Evolutionary conservation across 2,888 invertebrate species (phyloP), one percentile per base, ranked within the genome.

Genomic region (Tortrix viridana): DNA sequence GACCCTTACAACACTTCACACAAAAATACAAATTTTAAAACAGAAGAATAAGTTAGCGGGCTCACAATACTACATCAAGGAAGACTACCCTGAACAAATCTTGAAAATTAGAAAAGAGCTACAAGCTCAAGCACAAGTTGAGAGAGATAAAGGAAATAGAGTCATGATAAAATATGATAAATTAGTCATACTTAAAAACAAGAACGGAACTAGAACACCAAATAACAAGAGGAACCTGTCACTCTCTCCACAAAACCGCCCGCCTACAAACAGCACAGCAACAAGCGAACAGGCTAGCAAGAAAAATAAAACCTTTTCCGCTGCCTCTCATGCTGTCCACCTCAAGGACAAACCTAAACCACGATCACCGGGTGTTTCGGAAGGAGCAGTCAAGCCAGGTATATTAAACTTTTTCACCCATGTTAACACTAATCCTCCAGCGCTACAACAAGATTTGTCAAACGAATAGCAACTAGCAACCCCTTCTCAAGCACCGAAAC

Each of bases 51-150:
- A 53, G 9, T 9, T 53, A 23, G 22, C 41, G n/a, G 53, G 16
- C 3, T 20, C 53, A n/a, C 22, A 20, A 14, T 41, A 22, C 6
- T 53, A 53, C 20, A 38, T 53, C n/a, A 53, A 53, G 9, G 53
- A 53, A 23, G 53, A 53, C 16, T 53, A 23, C 23, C 53, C 53
- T 14, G 41, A 43, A 22, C 12, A 53, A 22, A 23, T 53, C 6
- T 19, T 53, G 16, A 53, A 43, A 43, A 23, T 43, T 41, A 19
- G 53, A n/a, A 53, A 53, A 19, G 41, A 53, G n/a, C n/a, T 53
- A 9, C 53, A 43, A 53, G 53, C n/a, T 6, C 23, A 53, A 22
- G 46, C 46, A 20, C 18, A 46, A 46, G 5, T 19, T 2, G 46
- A 46, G 46, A 46, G 46, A 46, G 46, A 46, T 1, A 46, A 20